Evolutionary conservation across 2,797 vertebrate species (phyloP).

Genomic region (Nannoperca australis): DNA sequence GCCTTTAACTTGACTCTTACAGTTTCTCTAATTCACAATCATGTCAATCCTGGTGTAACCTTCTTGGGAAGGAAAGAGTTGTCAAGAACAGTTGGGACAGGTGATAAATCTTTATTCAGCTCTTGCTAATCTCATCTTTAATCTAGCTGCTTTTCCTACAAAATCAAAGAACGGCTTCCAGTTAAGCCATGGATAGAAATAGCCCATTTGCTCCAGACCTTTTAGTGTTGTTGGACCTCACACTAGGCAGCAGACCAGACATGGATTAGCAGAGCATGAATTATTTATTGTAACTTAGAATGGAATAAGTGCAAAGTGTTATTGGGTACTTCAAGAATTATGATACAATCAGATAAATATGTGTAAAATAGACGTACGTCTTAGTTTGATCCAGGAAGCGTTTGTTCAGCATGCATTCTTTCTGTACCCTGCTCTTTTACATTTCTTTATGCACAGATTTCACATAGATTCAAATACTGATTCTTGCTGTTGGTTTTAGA

Average conservation of each 20-base stretch:
- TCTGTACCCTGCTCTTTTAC: background rate
- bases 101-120: conserved; percentile 52
- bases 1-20: conserved; percentile 13
- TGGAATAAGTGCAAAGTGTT: conserved; percentile 23
- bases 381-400: background rate
- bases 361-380: conserved; percentile 2
- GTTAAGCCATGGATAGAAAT: conserved; percentile 44
- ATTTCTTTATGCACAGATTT: background rate
- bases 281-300: conserved; percentile 34
- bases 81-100: conserved; percentile 60
- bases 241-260: conserved; percentile 26
- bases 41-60: conserved; percentile 52
- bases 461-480: background rate
- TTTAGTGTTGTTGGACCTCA: conserved; percentile 37
- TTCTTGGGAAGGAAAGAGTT: conserved; percentile 33
- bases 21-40: conserved; percentile 28
- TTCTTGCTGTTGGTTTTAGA: background rate
- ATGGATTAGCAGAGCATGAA: conserved; percentile 50
- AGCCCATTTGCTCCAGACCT: conserved; percentile 43
- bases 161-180: conserved; percentile 53
- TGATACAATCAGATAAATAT: background rate
- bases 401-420: background rate
- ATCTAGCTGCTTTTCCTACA: conserved; percentile 40
- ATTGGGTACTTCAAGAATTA: conserved; percentile 10
- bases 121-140: conserved; percentile 59